phyloP scores from a whole-genome alignment of 2,113 vertebrate genomes.

The Notechis scutatus region DNA sequence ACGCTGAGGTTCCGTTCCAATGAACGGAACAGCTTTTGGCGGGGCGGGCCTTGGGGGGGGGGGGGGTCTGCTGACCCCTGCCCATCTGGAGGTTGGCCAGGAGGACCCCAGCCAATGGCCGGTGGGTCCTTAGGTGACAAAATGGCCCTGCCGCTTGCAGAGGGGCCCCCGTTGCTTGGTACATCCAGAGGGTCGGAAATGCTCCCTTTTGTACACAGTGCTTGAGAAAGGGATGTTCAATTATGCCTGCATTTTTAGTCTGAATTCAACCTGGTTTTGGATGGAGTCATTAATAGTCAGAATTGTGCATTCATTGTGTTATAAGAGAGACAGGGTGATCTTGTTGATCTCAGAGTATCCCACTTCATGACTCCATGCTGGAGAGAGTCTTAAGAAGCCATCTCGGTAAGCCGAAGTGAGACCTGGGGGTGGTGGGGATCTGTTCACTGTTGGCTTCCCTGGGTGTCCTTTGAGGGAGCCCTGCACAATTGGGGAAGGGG shows the following conservation, averaged over 20 bases:
- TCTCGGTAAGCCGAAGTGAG: not conserved
- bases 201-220: not conserved
- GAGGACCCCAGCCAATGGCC: not conserved
- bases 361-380: no score
- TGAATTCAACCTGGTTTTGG: not conserved
- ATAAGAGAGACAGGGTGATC: not conserved
- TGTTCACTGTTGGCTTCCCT: not conserved
- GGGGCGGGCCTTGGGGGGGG: fast-evolving
- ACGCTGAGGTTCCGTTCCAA: not conserved
- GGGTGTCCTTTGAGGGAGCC: not conserved
- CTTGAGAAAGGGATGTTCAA: not conserved
- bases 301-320: not conserved
- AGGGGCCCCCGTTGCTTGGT: not conserved
- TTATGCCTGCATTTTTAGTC: not conserved
- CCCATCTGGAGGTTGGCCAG: not conserved
- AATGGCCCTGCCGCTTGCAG: not conserved
- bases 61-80: not conserved
- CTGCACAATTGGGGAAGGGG: not conserved
- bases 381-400: not conserved
- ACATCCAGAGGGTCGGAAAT: no score
- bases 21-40: not conserved
- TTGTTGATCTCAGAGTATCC: not conserved
- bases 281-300: not conserved
- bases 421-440: not conserved
- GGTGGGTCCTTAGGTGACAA: not conserved